A percentile compares a stretch with the other conserved stretches of the same genome.
Conservation (phyloP, 1,140 invertebrate genomes). For the Plectus sambesii region DNA sequence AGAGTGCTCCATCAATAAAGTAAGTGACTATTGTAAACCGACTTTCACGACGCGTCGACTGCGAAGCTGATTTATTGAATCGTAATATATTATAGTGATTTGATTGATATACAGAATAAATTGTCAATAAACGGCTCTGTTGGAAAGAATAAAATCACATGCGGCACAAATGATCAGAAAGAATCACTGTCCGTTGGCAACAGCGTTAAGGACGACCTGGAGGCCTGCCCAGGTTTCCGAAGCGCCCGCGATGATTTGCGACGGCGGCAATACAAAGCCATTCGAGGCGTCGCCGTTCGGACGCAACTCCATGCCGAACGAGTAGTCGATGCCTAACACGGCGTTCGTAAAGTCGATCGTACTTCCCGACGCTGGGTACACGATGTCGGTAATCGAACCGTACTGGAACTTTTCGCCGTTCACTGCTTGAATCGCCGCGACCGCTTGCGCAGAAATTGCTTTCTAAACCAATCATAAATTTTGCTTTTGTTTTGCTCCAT, state of each 20-base stretch:
- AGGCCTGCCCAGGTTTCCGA: slow-evolving; percentile 25
- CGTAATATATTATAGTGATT: no score
- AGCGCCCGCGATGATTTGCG: slow-evolving; percentile 18
- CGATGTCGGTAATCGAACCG: slow-evolving; percentile 12
- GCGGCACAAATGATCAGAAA: no score
- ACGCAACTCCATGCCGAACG: slow-evolving; percentile 20
- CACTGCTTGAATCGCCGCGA: slow-evolving; percentile 10
- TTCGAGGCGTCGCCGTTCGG: slow-evolving; percentile 11
- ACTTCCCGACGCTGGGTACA: slow-evolving; percentile 21
- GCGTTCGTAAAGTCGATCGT: slow-evolving; percentile 24
- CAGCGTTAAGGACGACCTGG: slow-evolving; percentile 16
- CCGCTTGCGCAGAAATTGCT: slow-evolving; percentile 4
- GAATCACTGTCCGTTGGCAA: no score
- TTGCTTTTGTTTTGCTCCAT: no score
- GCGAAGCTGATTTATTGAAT: no score
- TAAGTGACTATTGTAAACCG: no score
- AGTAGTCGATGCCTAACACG: slow-evolving; percentile 13
- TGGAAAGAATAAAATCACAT: no score
- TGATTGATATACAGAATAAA: no score
- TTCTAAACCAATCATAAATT: not conserved
- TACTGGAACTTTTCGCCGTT: slow-evolving; percentile 9
- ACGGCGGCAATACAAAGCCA: slow-evolving; percentile 16
- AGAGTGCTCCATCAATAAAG: no score
- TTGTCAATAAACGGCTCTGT: no score
- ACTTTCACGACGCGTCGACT: no score